Evolutionary conservation across 1,140 invertebrate genomes (phyloP), one percentile per base, ranked within the genome.

Genomic region (Dreissena polymorpha): DNA sequence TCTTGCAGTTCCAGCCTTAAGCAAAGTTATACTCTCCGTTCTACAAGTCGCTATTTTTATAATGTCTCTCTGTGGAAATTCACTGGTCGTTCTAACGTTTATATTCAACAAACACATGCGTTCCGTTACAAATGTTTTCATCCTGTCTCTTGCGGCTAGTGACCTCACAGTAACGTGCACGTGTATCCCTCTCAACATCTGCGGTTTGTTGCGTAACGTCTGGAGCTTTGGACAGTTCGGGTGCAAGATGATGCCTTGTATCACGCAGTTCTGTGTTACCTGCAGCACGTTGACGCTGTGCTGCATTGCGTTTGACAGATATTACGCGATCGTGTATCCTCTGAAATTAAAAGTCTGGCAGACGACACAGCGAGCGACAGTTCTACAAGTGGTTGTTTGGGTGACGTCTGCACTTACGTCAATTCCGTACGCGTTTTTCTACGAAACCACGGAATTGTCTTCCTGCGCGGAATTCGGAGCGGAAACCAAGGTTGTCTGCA

Each of bases 361-460:
- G 80, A 86, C 86, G 25, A 76, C 76, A 27, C 73, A 29, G 49
- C 94, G 97, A 64, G 97, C 98, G 95, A 95, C 97, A 76, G 93
- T 96, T 60, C 97, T 97, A 91, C 96, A 98, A 68, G 95, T 95
- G 57, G 93, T 97, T 25, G 97, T 98, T 49, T 98, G 97, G 97
- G 93, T 97, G 85, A 95, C 96, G 51, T 97, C 97, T 0, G 96
- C 96, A 8, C 97, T 96, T 5, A 69, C 86, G 5, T 64, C 67
- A 10, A 76, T 87, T 23, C 89, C 89, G 39, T 85, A 88, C 71
- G 78, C 77, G 13, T 77, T 85, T 23, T 86, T 85, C 74, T 87
- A 86, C 49, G 78, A 88, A 10, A 79, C 85, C 0, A 29, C 81
- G 18, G 76, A 85, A 51, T 64, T 85, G 14, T 23, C 68, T 5